These are phyloP conservation scores for Aptenodytes forsteri DNA, from an alignment of 2,113 vertebrate species.

Conservation along the genomic window DNA sequence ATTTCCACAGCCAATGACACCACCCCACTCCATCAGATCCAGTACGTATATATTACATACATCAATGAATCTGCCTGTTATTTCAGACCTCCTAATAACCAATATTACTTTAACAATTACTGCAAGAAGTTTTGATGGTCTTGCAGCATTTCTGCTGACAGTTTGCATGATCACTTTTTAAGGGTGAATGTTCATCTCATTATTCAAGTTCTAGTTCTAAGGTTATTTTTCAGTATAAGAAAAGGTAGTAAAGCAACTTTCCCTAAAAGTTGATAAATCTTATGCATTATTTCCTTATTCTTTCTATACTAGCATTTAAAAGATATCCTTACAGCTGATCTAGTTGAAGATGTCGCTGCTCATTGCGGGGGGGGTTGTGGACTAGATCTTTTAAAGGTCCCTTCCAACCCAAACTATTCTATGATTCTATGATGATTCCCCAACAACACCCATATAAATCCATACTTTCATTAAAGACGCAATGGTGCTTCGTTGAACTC, in stretches of 20 bases:
- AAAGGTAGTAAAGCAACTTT: not conserved
- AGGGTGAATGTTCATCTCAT: not conserved
- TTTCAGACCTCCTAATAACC: not conserved
- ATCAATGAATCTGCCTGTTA: not conserved
- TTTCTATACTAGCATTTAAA: not conserved
- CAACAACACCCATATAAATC: not conserved
- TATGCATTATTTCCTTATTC: not conserved
- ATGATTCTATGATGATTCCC: not conserved
- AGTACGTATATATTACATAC: not conserved
- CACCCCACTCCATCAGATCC: not conserved
- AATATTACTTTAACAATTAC: not conserved
- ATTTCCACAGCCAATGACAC: not conserved
- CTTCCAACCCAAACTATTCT: not conserved
- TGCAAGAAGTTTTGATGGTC: not conserved
- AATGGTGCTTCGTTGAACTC: not conserved
- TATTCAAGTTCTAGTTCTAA: not conserved
- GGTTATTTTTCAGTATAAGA: not conserved
- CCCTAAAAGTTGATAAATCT: not conserved
- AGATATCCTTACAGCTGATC: not conserved
- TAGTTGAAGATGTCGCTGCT: not conserved
- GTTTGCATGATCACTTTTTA: not conserved
- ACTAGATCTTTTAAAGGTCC: not conserved
- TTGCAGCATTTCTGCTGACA: not conserved
- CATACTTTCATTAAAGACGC: not conserved
- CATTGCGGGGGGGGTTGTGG: not conserved